These are phyloP conservation scores for Dunckerocampus dactyliophorus DNA, from an alignment of 2,113 vertebrate species.

Conservation along the genomic window DNA sequence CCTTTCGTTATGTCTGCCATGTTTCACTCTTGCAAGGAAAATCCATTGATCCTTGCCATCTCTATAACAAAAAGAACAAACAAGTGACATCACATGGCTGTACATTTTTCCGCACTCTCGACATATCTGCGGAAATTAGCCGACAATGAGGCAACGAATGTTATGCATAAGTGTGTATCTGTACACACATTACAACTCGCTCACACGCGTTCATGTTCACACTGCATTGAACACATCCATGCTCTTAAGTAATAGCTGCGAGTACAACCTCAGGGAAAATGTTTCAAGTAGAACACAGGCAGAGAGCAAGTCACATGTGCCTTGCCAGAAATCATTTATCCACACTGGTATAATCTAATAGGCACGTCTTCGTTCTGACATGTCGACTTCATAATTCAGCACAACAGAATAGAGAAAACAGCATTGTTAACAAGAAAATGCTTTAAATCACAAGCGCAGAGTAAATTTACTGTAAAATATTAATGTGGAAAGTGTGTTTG, in stretches of 20 bases:
- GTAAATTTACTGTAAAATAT: slow-evolving; percentile 76
- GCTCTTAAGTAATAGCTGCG: slow-evolving; percentile 60
- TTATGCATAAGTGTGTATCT: slow-evolving; percentile 54
- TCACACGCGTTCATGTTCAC: slow-evolving; percentile 22
- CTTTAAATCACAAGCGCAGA: slow-evolving; percentile 75
- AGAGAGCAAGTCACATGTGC: slow-evolving; percentile 48
- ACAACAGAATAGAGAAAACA: slow-evolving; percentile 67
- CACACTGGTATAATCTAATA: slow-evolving; percentile 54
- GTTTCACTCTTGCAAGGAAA: slow-evolving; percentile 73
- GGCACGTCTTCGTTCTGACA: slow-evolving; percentile 61
- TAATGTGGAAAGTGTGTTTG: slow-evolving; percentile 77
- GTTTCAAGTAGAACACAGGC: slow-evolving; percentile 44
- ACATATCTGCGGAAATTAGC: slow-evolving; percentile 49
- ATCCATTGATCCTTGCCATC: slow-evolving; percentile 75
- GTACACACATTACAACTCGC: slow-evolving; percentile 33
- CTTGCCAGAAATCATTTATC: slow-evolving; percentile 65
- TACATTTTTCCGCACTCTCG: slow-evolving; percentile 50
- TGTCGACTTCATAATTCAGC: slow-evolving; percentile 68
- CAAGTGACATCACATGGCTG: slow-evolving; percentile 65
- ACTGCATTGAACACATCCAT: slow-evolving; percentile 40
- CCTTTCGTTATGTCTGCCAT: slow-evolving; percentile 76
- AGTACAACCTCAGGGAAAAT: slow-evolving; percentile 59
- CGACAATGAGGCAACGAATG: slow-evolving; percentile 24
- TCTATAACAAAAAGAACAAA: slow-evolving; percentile 68
- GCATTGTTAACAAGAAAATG: slow-evolving; percentile 75